phyloP scores from a whole-genome alignment of 2,797 vertebrate species.

The Neosilurus hyrtlii region DNA sequence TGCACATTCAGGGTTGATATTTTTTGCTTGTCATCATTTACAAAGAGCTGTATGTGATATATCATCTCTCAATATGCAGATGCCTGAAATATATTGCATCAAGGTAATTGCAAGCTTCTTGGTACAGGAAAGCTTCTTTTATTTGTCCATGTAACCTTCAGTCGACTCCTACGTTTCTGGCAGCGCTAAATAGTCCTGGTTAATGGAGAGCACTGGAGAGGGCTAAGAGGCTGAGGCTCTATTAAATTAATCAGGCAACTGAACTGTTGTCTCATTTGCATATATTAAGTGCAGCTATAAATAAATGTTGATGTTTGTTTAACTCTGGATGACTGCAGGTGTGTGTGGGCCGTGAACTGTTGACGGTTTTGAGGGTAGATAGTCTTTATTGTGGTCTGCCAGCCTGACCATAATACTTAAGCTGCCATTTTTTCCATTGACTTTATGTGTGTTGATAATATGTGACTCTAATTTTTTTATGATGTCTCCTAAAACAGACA shows the following conservation, averaged over 20 bases:
- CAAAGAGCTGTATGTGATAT: conserved; percentile 36
- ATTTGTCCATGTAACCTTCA: conserved; percentile 50
- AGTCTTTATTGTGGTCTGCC: not conserved
- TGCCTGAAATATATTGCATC: conserved; percentile 52
- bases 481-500: not conserved
- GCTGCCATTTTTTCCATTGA: not conserved
- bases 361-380: not conserved
- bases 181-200: conserved; percentile 25
- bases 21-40: conserved; percentile 50
- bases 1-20: not conserved
- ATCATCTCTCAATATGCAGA: conserved; percentile 26
- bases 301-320: conserved; percentile 48
- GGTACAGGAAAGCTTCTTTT: conserved; percentile 4
- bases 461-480: not conserved
- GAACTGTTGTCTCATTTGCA: conserved; percentile 38
- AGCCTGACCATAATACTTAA: not conserved
- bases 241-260: conserved; percentile 56
- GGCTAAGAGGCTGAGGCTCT: conserved; percentile 38
- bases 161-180: conserved; percentile 35
- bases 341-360: conserved; percentile 23
- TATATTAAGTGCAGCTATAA: conserved; percentile 58
- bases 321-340: conserved; percentile 24
- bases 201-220: conserved; percentile 29
- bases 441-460: not conserved
- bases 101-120: conserved; percentile 43